A percentile compares a stretch with the other conserved stretches of the same genome.
Evolutionary conservation across 2,888 invertebrate species (phyloP).

Genomic region (Eledona agricola): DNA sequence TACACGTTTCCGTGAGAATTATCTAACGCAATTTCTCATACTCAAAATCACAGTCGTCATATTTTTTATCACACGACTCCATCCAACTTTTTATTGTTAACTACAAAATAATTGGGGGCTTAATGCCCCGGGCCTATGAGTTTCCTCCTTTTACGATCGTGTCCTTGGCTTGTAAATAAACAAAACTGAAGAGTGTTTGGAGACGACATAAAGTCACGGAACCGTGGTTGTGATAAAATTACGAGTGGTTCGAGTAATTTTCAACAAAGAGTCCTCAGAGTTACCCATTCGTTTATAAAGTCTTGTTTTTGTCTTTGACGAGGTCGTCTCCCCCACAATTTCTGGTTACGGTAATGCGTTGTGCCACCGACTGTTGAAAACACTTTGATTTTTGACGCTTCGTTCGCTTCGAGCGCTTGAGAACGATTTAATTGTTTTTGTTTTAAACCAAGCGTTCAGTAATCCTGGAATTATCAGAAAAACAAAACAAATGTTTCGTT

Average conservation of each 20-base stretch:
- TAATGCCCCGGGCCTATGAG: too few species aligned
- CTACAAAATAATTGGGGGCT: constrained; percentile 13
- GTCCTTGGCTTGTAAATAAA: too few species aligned
- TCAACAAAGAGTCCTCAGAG: constrained; percentile 32
- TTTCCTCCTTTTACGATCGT: too few species aligned
- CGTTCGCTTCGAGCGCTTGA: constrained; percentile 20
- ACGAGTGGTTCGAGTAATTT: constrained; percentile 28
- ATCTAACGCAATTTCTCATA: too few species aligned
- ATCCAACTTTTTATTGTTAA: constrained; percentile 7
- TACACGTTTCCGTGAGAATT: too few species aligned
- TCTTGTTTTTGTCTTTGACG: constrained; percentile 41
- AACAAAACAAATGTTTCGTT: too few species aligned
- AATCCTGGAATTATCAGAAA: too few species aligned
- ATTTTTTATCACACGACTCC: too few species aligned
- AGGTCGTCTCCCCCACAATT: constrained; percentile 37
- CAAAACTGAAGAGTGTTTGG: too few species aligned
- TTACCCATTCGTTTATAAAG: constrained; percentile 44
- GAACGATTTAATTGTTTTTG: constrained; percentile 35
- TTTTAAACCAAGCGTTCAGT: constrained; percentile 16
- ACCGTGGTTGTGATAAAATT: constrained; percentile 29
- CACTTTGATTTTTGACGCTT: constrained; percentile 32
- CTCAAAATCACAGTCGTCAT: too few species aligned
- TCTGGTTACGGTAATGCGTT: constrained; percentile 36
- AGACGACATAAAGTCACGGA: constrained; percentile 28
- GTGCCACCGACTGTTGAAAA: constrained; percentile 9